Percentiles rank a stretch among this genome's conserved stretches.
These are phyloP conservation scores for Bucorvus abyssinicus DNA, from an alignment of 2,797 vertebrate genomes.

Conservation along the genomic window DNA sequence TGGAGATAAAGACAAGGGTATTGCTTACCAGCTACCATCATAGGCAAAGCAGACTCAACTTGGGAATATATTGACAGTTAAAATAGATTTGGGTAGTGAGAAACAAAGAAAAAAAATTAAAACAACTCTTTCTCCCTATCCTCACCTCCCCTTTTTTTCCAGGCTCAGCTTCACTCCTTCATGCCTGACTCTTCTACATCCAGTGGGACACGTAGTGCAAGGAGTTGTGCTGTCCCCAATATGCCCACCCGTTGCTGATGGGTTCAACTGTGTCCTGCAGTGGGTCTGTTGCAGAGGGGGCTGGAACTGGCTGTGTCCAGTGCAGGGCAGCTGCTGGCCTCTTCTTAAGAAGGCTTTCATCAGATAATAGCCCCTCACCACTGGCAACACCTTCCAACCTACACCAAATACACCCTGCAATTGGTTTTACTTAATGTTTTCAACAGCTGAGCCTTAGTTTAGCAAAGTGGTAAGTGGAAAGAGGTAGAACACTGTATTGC, in stretches of 20 bases:
- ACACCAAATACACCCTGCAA: rapidly evolving
- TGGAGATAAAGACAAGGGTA: neutral
- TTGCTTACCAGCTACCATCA: neutral
- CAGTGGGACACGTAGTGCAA: neutral
- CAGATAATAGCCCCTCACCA: neutral
- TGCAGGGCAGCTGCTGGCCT: neutral
- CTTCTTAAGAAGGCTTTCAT: neutral
- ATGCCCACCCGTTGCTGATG: neutral
- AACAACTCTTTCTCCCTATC: neutral
- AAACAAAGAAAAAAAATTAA: neutral
- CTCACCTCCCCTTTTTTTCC: rapidly evolving
- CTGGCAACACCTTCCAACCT: neutral
- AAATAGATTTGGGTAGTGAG: neutral
- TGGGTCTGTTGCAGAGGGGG: neutral
- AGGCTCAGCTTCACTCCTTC: neutral
- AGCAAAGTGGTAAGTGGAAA: neutral
- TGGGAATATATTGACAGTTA: neutral
- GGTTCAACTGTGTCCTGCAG: neutral
- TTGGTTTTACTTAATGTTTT: neutral
- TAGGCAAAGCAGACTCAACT: neutral
- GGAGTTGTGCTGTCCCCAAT: rapidly evolving
- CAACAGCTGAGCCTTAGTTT: neutral
- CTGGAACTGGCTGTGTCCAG: rapidly evolving
- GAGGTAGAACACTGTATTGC: neutral
- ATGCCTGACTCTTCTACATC: rapidly evolving